These are phyloP conservation scores for Campoletis sonorensis DNA, from an alignment of 1,140 invertebrate species.

Conservation along the genomic window DNA sequence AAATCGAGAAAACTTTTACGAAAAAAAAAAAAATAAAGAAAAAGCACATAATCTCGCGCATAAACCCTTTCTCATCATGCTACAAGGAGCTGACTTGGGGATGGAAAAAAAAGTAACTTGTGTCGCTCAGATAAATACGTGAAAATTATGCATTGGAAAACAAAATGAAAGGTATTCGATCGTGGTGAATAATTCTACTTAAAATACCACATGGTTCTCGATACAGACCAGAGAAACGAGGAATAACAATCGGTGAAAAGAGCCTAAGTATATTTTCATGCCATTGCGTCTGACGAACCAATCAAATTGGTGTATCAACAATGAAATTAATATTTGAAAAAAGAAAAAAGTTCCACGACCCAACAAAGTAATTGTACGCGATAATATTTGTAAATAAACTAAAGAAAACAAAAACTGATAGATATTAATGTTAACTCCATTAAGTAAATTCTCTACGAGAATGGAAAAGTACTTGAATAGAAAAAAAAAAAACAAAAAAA, in stretches of 20 bases:
- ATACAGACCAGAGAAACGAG: background rate
- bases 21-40: slow-evolving; percentile 18
- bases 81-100: too few relatives aligned
- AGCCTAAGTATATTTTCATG: slow-evolving; percentile 41
- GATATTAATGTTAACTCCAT: slow-evolving; percentile 64
- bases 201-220: too few relatives aligned
- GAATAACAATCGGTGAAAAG: too few relatives aligned
- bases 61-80: background rate
- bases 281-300: slow-evolving; percentile 61
- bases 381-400: background rate
- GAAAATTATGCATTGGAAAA: too few relatives aligned
- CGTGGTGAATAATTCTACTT: too few relatives aligned
- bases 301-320: slow-evolving; percentile 64
- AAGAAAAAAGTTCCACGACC: slow-evolving; percentile 54
- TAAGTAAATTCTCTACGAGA: slow-evolving; percentile 59
- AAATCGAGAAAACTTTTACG: slow-evolving; percentile 59
- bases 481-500: too few relatives aligned
- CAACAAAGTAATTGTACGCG: background rate
- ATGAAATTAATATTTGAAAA: slow-evolving; percentile 59
- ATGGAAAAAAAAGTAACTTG: too few relatives aligned
- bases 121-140: too few relatives aligned
- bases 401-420: slow-evolving; percentile 56
- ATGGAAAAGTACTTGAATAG: slow-evolving; percentile 67
- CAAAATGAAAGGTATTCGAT: too few relatives aligned
- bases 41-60: background rate